Evolutionary conservation across 2,113 vertebrate genomes (phyloP), one percentile per base, ranked within the genome.

Genomic region (Symphodus melops): DNA sequence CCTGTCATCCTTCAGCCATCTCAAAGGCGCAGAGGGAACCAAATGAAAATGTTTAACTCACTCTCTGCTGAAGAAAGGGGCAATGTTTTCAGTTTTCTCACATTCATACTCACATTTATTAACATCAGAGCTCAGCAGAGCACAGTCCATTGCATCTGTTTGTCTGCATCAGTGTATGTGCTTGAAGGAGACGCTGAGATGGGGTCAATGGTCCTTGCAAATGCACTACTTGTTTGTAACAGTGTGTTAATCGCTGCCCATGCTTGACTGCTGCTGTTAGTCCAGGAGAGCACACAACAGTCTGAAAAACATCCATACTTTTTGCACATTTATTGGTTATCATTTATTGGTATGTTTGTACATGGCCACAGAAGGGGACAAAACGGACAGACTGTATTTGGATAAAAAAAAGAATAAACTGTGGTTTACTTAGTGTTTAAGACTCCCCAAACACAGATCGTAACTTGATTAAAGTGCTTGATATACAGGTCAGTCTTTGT

Each of bases 201-300:
- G 75, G 33, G 51, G 76, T 73, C 83, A 88, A 86, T 88, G 84
- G 82, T 39, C 81, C 76, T 42, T 78, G 76, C 66, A 82, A 86
- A 88, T 88, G 55, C 71, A 77, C 49, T 75, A 72, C 81, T 81
- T 83, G 71, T 81, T 83, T 75, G 79, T 64, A 74, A 74, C 71
- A 60, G 57, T 75, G 72, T 85, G 68, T 81, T 79, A 83, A 70
- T 81, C 68, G 85, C 74, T 14, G 37, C 46, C 49, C 51, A 46
- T 51, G 79, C 74, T 64, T 66, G 39, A 68, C 58, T 75, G 72
- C 55, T 20, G 46, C 44, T 57, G 28, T 16, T 39, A 42, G 23
- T 61, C 63, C 48, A 56, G 51, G 48, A 55, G 55, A 37, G 17
- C 37, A 68, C n/a, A 0, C 21, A 33, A 9, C 14, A 25, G 20